Base-by-base conservation (phyloP, 1,140 invertebrate genomes). In the Nylanderia fulva region DNA sequence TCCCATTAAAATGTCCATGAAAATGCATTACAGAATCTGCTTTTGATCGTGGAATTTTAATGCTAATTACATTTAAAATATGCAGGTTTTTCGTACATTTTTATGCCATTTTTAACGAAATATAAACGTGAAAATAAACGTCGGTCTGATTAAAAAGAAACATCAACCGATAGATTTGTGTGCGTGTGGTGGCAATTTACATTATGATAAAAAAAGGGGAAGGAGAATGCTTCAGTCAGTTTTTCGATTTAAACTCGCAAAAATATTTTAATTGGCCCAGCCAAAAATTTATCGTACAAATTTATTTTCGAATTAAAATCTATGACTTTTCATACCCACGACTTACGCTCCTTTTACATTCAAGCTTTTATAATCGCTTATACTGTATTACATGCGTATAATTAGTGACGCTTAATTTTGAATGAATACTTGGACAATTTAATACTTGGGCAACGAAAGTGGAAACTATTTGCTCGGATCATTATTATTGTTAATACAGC, bases 161-260 rank as follows among this genome's bases (percentile, higher is more conserved):
- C 36, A 71, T 58, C 8, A 11, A 24, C 24, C 36, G 24, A 21
- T 27, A 71, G 72, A 71, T 71, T 80, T 21, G 48, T 48, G 33
- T n/a, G 18, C 24, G 64, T n/a, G n/a, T n/a, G n/a, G n/a, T n/a
- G n/a, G n/a, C 36, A 54, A 72, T 82, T 82, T 82, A 54, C 36
- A 72, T 82, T 58, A 13, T 64, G 56, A 72, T 71, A 36, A 39
- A 80, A 52, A n/a, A 56, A 29, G 45, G 71, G 52, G n/a, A n/a
- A 82, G 71, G 42, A 9, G 24, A 24, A 15, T 18, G 42, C 54
- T 82, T 60, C 52, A 54, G 71, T 80, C 33, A 13, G 52, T 9
- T 45, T 9, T 45, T 42, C 24, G 33, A n/a, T 11, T 42, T 42
- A 82, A 82, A 58, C 11, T 71, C 18, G 27, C 39, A 27, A 24